phyloP scores from a whole-genome alignment of 2,113 vertebrate species.

The Paralichthys olivaceus region DNA sequence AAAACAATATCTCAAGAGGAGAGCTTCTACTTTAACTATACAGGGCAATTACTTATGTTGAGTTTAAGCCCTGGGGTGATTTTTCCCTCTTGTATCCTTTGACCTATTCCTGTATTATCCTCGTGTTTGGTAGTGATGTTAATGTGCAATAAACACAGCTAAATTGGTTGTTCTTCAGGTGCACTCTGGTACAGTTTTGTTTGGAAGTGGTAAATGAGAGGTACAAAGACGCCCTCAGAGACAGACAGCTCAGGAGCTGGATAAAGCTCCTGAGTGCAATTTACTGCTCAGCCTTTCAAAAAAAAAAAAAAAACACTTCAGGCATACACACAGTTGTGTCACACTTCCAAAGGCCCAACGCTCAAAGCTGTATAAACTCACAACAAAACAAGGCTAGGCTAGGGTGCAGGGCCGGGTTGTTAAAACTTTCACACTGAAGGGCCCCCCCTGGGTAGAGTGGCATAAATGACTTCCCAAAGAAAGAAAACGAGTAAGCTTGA shows the following conservation, averaged over 20 bases:
- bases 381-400: conserved; percentile 10
- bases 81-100: background rate
- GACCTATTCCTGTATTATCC: conserved; percentile 28
- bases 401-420: conserved; percentile 26
- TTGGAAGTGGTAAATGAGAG: conserved; percentile 54
- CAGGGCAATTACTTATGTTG: conserved; percentile 53
- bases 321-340: conserved; percentile 23
- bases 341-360: conserved; percentile 34
- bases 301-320: conserved; percentile 29
- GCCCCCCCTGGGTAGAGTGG: conserved; percentile 11
- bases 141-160: conserved; percentile 64
- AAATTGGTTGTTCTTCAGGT: conserved; percentile 59
- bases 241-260: conserved; percentile 36
- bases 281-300: conserved; percentile 45
- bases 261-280: conserved; percentile 67
- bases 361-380: conserved; percentile 22
- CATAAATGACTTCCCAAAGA: conserved; percentile 55
- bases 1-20: conserved; percentile 28
- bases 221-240: conserved; percentile 42
- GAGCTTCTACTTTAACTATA: conserved; percentile 23
- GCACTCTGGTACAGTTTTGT: conserved; percentile 39
- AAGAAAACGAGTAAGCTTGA: conserved; percentile 40
- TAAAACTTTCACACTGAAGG: conserved; percentile 21
- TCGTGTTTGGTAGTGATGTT: conserved; percentile 10
- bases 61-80: conserved; percentile 43